A percentile compares a stretch with the other conserved stretches of the same genome.
Evolutionary conservation across 2,888 invertebrate species (phyloP).

Genomic region (Dexiosoma caninum): DNA sequence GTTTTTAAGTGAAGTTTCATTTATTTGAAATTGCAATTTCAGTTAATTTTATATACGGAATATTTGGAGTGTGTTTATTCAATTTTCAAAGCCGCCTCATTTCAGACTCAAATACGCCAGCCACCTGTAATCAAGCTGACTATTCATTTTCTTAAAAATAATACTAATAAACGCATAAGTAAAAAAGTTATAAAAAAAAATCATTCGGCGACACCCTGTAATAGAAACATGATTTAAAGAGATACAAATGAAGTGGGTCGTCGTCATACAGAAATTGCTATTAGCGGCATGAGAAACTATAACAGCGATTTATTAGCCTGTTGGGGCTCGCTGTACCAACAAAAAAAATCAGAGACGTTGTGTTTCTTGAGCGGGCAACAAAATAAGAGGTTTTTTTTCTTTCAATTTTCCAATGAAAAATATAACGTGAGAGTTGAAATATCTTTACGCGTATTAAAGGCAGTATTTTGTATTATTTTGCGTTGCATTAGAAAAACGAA

Average conservation of each 20-base stretch:
- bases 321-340: not conserved
- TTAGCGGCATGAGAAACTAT: conserved; percentile 14
- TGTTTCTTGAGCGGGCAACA: conserved; percentile 7
- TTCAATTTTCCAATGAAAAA: conserved; percentile 46
- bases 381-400: not conserved
- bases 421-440: conserved; percentile 54
- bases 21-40: too few species aligned
- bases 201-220: too few species aligned
- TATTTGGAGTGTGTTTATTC: too few species aligned
- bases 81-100: too few species aligned
- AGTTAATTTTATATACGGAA: too few species aligned
- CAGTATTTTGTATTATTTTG: not conserved
- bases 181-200: too few species aligned
- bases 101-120: too few species aligned
- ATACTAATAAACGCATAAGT: too few species aligned
- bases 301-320: not conserved
- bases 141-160: too few species aligned
- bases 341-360: conserved; percentile 30
- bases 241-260: conserved; percentile 58
- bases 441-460: conserved; percentile 11
- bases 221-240: conserved; percentile 26
- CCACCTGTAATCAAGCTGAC: too few species aligned
- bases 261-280: conserved; percentile 42
- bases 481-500: not conserved
- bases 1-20: too few species aligned